Base-by-base conservation (phyloP, 2,888 invertebrate genomes). In the Oligia fasciuncula region DNA sequence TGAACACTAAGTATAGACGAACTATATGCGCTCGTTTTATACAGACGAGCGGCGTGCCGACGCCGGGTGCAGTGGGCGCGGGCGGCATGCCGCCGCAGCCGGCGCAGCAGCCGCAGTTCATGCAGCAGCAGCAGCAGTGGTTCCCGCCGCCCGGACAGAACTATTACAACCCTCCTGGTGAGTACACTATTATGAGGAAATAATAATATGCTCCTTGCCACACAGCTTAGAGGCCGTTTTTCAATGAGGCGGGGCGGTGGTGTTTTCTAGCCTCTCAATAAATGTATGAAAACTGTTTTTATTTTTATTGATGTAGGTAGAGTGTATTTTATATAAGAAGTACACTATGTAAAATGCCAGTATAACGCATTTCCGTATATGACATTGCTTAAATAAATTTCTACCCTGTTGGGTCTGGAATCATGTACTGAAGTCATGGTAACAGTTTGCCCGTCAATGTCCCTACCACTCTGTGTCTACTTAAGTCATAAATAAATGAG, bases 41-140 rank as follows among this genome's bases (percentile, higher is more conserved):
- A 0, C 83, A 95, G 95, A 94, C 95, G 75, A 94, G 92, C 84
- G 94, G 95, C 54, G 93, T 95, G 90, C 91, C 95, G 92, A 60
- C 75, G 90, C 92, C 94, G 68, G 92, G 91, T 14, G 83, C 94
- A 91, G 87, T 94, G 92, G 86, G 95, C 85, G 90, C 95, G 92
- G 88, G 95, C 89, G 93, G 95, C 89, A 83, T 97, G 97, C 87
- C 96, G 91, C 89, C 97, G 90, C 88, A 96, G 93, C 91, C 97
- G 93, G 90, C 97, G 92, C 96, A 95, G 84, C 96, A 96, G 89
- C 97, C 96, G 80, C 96, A 96, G 91, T 96, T 95, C 93, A 94
- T 96, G 94, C 96, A 97, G 86, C 97, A 97, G 91, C 97, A 94
- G 94, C 98, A 97, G 90, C 97, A 97, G 95, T 97, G 97, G 95